Evolutionary conservation across 2,797 vertebrate species (phyloP).

Genomic region (Neoniphon sammara): DNA sequence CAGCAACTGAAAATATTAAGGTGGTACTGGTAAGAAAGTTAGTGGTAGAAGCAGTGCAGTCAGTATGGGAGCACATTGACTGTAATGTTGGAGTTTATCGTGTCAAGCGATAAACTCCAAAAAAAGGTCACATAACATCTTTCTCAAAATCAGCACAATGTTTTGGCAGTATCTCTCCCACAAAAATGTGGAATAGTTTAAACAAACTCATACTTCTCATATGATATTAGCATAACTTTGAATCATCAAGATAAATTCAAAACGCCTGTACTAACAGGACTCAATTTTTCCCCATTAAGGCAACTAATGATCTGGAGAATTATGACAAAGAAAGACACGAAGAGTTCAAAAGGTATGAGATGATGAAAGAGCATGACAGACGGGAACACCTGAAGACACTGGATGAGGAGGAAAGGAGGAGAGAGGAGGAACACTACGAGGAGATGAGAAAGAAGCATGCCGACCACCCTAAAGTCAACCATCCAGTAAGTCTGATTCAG

Average conservation of each 20-base stretch:
- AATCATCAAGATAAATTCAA: neutral
- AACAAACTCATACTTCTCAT: too few species aligned
- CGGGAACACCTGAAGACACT: conserved; percentile 93
- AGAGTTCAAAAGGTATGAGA: conserved; percentile 97
- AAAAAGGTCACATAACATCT: too few species aligned
- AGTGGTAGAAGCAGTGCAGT: too few species aligned
- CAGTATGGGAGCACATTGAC: too few species aligned
- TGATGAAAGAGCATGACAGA: conserved; percentile 98
- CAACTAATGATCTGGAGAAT: conserved; percentile 95
- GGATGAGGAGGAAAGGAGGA: conserved; percentile 88
- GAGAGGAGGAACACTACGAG: conserved; percentile 92
- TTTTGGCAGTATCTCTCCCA: too few species aligned
- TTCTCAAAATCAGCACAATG: too few species aligned
- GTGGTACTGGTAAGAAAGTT: too few species aligned
- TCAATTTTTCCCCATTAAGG: conserved; percentile 75
- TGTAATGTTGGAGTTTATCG: too few species aligned
- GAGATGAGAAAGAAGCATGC: conserved; percentile 97
- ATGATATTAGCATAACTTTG: neutral
- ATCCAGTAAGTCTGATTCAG: conserved; percentile 86
- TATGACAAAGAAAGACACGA: conserved; percentile 95
- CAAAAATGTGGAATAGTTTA: too few species aligned
- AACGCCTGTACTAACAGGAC: too few species aligned
- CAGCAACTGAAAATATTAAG: too few species aligned
- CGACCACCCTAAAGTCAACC: conserved; percentile 97
- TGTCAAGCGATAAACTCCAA: too few species aligned